Percentiles rank a stretch among this genome's conserved stretches.
Evolutionary conservation across 53 echinoderm and acorn worm genomes (phyloP).

Genomic region (Holothuria scabra): DNA sequence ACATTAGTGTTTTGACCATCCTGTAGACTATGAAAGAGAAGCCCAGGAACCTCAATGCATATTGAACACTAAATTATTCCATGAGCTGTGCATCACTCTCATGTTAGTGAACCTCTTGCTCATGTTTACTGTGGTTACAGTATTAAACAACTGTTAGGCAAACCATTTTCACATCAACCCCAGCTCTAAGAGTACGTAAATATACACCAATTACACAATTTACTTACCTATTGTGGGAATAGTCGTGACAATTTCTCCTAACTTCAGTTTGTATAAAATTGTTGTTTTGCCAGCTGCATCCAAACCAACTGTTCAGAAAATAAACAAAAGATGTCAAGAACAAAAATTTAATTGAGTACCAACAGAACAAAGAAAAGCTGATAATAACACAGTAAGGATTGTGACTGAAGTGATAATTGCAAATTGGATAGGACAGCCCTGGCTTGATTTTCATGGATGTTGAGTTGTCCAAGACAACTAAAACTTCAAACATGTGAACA

Average conservation of each 20-base stretch:
- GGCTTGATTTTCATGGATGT: too few species aligned
- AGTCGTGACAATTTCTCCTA: constrained; percentile 84
- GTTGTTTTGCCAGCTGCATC: constrained; percentile 92
- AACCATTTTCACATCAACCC: background rate
- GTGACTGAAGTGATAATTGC: too few species aligned
- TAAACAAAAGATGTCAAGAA: constrained; percentile 2
- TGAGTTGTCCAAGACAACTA: too few species aligned
- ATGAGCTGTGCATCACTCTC: background rate
- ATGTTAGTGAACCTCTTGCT: background rate
- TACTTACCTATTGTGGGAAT: constrained; percentile 87
- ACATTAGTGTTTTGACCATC: too few species aligned
- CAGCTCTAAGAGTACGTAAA: background rate
- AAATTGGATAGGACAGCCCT: too few species aligned
- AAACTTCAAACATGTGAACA: too few species aligned
- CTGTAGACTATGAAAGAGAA: too few species aligned
- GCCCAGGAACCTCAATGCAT: too few species aligned
- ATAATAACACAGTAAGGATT: background rate
- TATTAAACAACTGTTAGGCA: background rate
- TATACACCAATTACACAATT: background rate
- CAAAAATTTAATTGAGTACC: background rate
- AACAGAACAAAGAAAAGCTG: background rate
- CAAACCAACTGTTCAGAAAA: constrained; percentile 62
- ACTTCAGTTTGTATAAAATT: constrained; percentile 83
- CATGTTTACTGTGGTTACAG: background rate
- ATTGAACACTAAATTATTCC: background rate